Evolutionary conservation across 2,113 vertebrate genomes (phyloP), one percentile per base, ranked within the genome.

Genomic region (Serranochromis macrocephalus): DNA sequence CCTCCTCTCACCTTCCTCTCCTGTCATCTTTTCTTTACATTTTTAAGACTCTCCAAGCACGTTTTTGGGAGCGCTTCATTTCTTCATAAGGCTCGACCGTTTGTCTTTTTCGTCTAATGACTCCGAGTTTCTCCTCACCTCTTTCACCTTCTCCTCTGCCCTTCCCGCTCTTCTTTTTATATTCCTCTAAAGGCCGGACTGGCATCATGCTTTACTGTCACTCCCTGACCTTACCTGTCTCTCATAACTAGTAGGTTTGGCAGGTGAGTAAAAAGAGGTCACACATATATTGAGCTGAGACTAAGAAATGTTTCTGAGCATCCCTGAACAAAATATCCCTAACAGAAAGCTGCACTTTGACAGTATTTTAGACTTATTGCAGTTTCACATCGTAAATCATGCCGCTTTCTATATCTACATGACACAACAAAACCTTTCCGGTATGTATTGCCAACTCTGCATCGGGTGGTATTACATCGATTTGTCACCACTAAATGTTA

Each of bases 1-100:
- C 36, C 78, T 86, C 47, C 66, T 82, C 40, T 83, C 81, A 75
- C 88, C 84, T 92, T 86, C 79, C 81, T 90, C 79, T 66, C 31
- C 58, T 58, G 33, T 63, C 40, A 2, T 78, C 63, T 81, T 26
- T 40, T 68, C 26, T 87, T 38, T 73, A 26, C 49, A 19, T 83
- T 14, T 29, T 24, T 26, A 19, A 31, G 21, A 31, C 45, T n/a
- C 55, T 73, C 81, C 51, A 4, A 31, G 66, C 80, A 87, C 80
- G 71, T 47, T 55, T 89, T 82, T 21, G 10, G 19, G 26, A 81
- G 7, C 9, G 11, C 10, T 33, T 38, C 10, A n/a, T 66, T 78
- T 81, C 21, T 82, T 79, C 42, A 45, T 12, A 2, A n/a, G 47
- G 31, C 66, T 87, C 26, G 13, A 49, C 61, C 16, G 11, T 93